A percentile compares a stretch with the other conserved stretches of the same genome.
Conservation (phyloP, 2,797 vertebrate genomes). For the Ptychadena robeensis region DNA sequence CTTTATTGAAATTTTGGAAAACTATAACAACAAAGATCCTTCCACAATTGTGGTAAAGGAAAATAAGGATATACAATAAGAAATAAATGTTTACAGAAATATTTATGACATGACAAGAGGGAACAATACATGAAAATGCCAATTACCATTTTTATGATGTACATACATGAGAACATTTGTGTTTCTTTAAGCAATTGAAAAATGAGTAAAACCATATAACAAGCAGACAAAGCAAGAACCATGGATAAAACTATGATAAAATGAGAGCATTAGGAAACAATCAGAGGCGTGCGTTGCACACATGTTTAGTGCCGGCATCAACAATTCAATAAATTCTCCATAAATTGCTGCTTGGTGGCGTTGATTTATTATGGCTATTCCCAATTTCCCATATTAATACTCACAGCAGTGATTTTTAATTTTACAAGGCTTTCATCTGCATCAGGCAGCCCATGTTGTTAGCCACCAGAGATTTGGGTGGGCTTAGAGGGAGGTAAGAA, state of each 20-base stretch:
- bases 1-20: too few relatives aligned
- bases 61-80: too few relatives aligned
- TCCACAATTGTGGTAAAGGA: too few relatives aligned
- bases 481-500: constrained; percentile 9
- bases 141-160: too few relatives aligned
- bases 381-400: constrained; percentile 54
- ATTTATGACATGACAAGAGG: too few relatives aligned
- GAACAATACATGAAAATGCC: too few relatives aligned
- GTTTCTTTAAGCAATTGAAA: too few relatives aligned
- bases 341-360: constrained; percentile 19
- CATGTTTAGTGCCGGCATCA: constrained; percentile 26
- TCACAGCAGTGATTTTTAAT: constrained; percentile 45
- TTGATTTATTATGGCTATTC: constrained; percentile 36
- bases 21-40: too few relatives aligned
- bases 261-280: not conserved
- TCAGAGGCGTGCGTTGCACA: not conserved
- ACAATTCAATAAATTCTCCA: constrained; percentile 24
- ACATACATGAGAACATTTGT: too few relatives aligned
- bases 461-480: constrained; percentile 25
- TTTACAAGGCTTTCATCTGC: constrained; percentile 19
- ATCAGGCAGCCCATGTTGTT: constrained; percentile 18
- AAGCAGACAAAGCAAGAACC: too few relatives aligned
- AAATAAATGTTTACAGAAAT: too few relatives aligned
- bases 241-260: not conserved
- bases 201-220: not conserved